Evolutionary conservation across 2,888 invertebrate genomes (phyloP).

Genomic region (Pandemis heparana): DNA sequence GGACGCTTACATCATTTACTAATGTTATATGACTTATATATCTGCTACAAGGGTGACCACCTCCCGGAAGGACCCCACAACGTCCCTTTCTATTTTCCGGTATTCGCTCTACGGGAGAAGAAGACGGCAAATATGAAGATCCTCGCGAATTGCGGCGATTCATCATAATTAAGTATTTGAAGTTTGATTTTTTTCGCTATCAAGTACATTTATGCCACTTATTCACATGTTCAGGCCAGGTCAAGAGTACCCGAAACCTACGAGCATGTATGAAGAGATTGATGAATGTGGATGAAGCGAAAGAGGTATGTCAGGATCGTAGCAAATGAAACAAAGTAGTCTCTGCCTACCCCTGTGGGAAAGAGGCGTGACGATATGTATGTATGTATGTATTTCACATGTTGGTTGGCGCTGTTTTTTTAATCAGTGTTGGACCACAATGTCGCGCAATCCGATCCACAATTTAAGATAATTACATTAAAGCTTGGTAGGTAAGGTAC

Average conservation of each 20-base stretch:
- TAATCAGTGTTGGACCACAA: not conserved
- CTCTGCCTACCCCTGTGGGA: too few species aligned
- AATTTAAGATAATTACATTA: not conserved
- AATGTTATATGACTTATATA: not conserved
- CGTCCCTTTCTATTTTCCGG: not conserved
- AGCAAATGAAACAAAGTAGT: too few species aligned
- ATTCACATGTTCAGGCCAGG: too few species aligned
- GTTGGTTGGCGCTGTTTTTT: not conserved
- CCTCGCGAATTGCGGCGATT: not conserved
- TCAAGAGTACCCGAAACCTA: too few species aligned
- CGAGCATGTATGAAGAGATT: too few species aligned
- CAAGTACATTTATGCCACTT: not conserved
- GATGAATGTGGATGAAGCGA: too few species aligned
- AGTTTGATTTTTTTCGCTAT: too few species aligned
- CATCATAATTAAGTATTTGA: too few species aligned
- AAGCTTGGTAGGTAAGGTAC: not conserved
- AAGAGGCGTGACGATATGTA: too few species aligned
- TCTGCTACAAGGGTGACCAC: not conserved
- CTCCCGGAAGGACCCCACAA: not conserved
- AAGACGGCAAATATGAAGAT: not conserved
- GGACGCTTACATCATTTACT: constrained; percentile 2
- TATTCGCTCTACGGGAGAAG: not conserved
- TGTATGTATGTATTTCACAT: too few species aligned
- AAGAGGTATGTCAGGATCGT: too few species aligned
- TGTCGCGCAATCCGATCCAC: not conserved